phyloP scores from a whole-genome alignment of 2,113 vertebrate species.

The rat (Rattus norvegicus) region GRCr8 NC_086029.1:93885001-93885500 shows the following conservation, averaged over 20 bases:
- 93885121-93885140: neutral
- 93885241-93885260: neutral
- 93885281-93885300: neutral
- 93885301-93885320: neutral
- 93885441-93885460: slow-evolving; percentile 21
- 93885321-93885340: too few relatives aligned
- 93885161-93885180: neutral
- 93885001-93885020: neutral
- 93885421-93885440: slow-evolving; percentile 44
- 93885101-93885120: neutral
- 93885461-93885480: slow-evolving; percentile 32
- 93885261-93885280: neutral
- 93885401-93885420: slow-evolving; percentile 26
- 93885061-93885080: neutral
- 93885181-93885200: slow-evolving; percentile 39
- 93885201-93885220: neutral
- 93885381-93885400: neutral
- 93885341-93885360: neutral
- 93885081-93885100: neutral
- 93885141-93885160: neutral
- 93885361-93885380: neutral
- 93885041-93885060: neutral
- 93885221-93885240: slow-evolving; percentile 20
- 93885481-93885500: neutral
- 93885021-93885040: neutral